Evolutionary conservation across 2,113 vertebrate genomes (phyloP), one percentile per base, ranked within the genome.

Genomic region (Petrocephalus microphthalmus): DNA sequence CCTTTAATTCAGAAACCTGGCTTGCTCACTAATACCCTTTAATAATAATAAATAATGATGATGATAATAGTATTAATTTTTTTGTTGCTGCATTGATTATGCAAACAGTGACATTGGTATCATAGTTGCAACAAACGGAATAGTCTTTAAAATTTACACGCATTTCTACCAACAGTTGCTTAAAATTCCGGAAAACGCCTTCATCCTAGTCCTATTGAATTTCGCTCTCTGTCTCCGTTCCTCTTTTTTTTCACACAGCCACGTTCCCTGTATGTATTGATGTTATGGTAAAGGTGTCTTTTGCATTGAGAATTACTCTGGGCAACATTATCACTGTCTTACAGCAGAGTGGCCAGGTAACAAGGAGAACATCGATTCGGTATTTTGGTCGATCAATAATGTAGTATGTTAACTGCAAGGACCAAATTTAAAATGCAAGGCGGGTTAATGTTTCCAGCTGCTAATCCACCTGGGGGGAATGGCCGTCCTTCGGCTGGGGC

Each of bases 361-460:
- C 95, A 96, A 95, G 93, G 95, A 95, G 94, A 94, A 95, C 94
- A 96, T 96, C 95, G 95, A 95, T 95, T 96, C 93, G 94, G 93
- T 93, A 94, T 94, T 95, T 95, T 95, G 93, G 94, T 93, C 95
- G 94, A 96, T 96, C 95, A 96, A 96, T 96, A 95, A 95, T 95
- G 94, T 95, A 96, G 95, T 94, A 95, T 95, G 94, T 95, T 95
- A 95, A 49, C 95, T 95, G 93, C 93, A 93, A 93, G 94, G 95
- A 94, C 94, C 94, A 95, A 95, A 95, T 95, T 95, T 95, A 95
- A 95, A 95, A 95, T 95, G 95, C 94, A 94, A 95, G 93, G 94
- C 93, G 93, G 94, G 93, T 94, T 93, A 93, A 94, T 91, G 90
- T 92, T 93, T 92, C 94, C 92, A 93, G 92, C 92, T 94, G 92